A percentile compares a stretch with the other conserved stretches of the same genome.
Evolutionary conservation across 1,140 invertebrate genomes (phyloP).

Genomic region (Drosophila tsacasi): DNA sequence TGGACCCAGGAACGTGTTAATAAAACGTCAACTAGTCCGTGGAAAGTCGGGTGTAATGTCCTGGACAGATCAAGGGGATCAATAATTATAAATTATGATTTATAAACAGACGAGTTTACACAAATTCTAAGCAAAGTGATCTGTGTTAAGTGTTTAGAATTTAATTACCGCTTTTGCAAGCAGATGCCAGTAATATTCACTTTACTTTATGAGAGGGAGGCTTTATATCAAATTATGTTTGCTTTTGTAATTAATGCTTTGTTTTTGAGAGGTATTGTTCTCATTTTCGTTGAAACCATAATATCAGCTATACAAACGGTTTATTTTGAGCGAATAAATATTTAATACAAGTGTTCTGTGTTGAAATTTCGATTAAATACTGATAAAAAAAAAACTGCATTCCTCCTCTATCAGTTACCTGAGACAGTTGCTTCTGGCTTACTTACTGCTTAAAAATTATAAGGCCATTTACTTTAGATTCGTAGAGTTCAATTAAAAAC

Average conservation of each 20-base stretch:
- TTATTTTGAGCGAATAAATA: conserved; percentile 2
- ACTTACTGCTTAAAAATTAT: not conserved
- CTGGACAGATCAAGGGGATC: not conserved
- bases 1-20: conserved; percentile 35
- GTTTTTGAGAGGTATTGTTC: not conserved
- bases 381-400: not conserved
- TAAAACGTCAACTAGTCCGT: conserved; percentile 10
- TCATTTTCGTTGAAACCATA: too few species aligned
- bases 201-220: not conserved
- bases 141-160: not conserved
- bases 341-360: not conserved
- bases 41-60: conserved; percentile 8
- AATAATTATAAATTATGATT: conserved; percentile 6
- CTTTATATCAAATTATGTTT: not conserved
- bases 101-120: not conserved
- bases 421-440: not conserved
- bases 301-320: not conserved
- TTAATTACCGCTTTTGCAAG: not conserved
- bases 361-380: not conserved
- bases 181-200: not conserved
- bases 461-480: not conserved
- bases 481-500: not conserved
- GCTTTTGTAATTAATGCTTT: conserved; percentile 1
- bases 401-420: too few species aligned
- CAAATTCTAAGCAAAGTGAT: not conserved